A percentile compares a stretch with the other conserved stretches of the same genome.
These are phyloP conservation scores for Hapalemur alaotrensis DNA, from an alignment of 2,797 vertebrate species.

Conservation along the genomic window DNA sequence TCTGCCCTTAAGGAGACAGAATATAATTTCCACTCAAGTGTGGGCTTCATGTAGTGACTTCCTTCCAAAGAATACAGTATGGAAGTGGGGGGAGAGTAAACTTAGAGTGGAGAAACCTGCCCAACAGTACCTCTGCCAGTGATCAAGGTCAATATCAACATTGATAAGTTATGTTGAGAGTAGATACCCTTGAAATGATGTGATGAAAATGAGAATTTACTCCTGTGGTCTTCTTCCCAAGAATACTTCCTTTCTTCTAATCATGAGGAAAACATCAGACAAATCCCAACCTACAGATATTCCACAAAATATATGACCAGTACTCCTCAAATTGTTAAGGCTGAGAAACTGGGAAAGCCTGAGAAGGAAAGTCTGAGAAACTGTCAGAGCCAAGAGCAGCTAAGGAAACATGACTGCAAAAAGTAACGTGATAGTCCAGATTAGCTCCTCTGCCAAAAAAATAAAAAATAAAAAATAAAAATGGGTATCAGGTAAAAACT, in stretches of 20 bases:
- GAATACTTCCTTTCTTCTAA: no score
- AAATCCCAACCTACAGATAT: background rate
- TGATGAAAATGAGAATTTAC: background rate
- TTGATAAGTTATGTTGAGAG: background rate
- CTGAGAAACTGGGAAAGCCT: no score
- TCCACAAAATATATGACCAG: background rate
- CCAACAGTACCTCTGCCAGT: background rate
- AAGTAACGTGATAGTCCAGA: background rate
- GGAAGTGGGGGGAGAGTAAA: background rate
- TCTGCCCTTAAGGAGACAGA: background rate
- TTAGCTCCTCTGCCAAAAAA: background rate
- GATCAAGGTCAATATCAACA: background rate
- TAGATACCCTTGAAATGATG: no score
- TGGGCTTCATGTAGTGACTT: background rate
- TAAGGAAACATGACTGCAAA: background rate
- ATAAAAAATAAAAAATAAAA: background rate
- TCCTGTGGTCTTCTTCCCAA: background rate
- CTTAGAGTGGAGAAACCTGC: background rate
- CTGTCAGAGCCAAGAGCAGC: background rate
- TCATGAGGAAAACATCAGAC: background rate
- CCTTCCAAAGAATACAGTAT: background rate
- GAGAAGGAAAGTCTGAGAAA: background rate
- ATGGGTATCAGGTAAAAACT: background rate
- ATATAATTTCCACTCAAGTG: background rate
- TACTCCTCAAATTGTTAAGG: background rate